Percentiles rank a stretch among this genome's conserved stretches.
These are phyloP conservation scores for Melospiza georgiana DNA, from an alignment of 2,113 vertebrate genomes.

Conservation along the genomic window DNA sequence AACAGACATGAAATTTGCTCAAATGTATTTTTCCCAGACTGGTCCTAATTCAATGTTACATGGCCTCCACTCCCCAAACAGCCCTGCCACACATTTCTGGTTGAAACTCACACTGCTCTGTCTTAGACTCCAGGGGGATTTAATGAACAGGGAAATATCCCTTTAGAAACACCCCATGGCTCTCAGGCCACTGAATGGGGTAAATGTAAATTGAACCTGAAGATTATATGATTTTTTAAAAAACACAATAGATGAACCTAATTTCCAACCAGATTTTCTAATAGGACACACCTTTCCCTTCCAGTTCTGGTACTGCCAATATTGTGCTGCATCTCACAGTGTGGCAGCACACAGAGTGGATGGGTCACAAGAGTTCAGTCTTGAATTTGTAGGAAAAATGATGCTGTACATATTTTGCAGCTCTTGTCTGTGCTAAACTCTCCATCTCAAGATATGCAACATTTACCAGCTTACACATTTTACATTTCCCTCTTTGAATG, in stretches of 20 bases:
- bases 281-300: background rate
- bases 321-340: background rate
- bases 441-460: background rate
- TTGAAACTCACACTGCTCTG: background rate
- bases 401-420: background rate
- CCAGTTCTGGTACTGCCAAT: background rate
- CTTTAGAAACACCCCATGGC: constrained; percentile 25
- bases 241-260: background rate
- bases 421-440: background rate
- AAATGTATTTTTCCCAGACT: background rate
- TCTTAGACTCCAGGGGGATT: background rate
- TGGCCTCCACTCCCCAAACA: background rate
- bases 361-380: background rate
- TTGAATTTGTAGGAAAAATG: background rate
- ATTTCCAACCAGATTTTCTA: background rate
- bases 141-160: constrained; percentile 46
- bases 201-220: constrained; percentile 17
- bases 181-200: background rate
- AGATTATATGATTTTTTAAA: background rate
- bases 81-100: background rate
- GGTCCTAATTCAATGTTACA: background rate
- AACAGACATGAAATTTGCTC: background rate
- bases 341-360: background rate
- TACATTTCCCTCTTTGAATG: constrained; percentile 46
- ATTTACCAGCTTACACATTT: background rate